These are phyloP conservation scores for Philopedon plagiatum DNA, from an alignment of 2,888 invertebrate species.

Conservation along the genomic window DNA sequence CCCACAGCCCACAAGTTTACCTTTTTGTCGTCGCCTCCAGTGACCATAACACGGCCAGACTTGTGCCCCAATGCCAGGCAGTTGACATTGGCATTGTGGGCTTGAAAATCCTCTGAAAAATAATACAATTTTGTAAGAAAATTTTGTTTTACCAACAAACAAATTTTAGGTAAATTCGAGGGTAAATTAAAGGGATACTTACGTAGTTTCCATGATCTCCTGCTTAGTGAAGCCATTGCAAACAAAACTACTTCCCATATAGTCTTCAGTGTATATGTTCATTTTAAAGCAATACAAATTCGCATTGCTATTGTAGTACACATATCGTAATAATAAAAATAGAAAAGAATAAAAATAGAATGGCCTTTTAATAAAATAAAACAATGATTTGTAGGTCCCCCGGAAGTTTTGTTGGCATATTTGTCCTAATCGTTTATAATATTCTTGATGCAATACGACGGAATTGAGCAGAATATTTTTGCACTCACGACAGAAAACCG, in stretches of 20 bases:
- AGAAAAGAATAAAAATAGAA: slow-evolving; percentile 55
- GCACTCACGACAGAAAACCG: neutral
- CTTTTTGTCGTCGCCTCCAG: slow-evolving; percentile 97
- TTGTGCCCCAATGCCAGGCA: slow-evolving; percentile 92
- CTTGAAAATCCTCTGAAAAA: slow-evolving; percentile 86
- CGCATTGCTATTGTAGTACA: slow-evolving; percentile 57
- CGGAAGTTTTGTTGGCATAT: slow-evolving; percentile 62
- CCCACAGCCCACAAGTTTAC: slow-evolving; percentile 98
- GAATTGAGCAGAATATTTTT: neutral
- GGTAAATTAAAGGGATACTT: slow-evolving; percentile 68
- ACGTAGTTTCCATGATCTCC: slow-evolving; percentile 89
- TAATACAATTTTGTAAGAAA: slow-evolving; percentile 35
- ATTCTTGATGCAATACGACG: slow-evolving; percentile 15
- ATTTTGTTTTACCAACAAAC: neutral
- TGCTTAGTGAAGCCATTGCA: slow-evolving; percentile 67
- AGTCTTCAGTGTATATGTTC: slow-evolving; percentile 55
- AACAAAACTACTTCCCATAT: slow-evolving; percentile 40
- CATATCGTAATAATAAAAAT: slow-evolving; percentile 54
- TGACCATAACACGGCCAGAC: slow-evolving; percentile 91
- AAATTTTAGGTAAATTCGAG: slow-evolving; percentile 8
- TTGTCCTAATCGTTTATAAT: slow-evolving; percentile 60
- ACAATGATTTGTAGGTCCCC: slow-evolving; percentile 49
- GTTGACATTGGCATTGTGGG: slow-evolving; percentile 90
- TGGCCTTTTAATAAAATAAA: slow-evolving; percentile 43
- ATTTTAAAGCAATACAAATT: slow-evolving; percentile 61